phyloP scores from a whole-genome alignment of 2,797 vertebrate genomes.

The Spondyliosoma cantharus region DNA sequence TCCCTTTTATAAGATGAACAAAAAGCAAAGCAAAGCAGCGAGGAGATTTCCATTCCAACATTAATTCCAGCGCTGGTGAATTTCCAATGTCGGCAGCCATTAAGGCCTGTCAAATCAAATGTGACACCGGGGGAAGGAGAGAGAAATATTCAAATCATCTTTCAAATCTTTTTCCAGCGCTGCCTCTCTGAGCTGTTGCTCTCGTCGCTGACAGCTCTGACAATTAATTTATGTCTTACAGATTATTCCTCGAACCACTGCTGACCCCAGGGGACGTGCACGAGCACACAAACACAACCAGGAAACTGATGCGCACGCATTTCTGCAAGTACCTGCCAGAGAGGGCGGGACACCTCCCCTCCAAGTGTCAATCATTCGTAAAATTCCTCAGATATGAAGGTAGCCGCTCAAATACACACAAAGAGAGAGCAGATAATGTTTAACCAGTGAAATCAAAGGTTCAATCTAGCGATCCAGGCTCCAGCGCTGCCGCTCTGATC shows the following conservation, averaged over 20 bases:
- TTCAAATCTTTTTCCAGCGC: conserved; percentile 74
- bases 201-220: conserved; percentile 75
- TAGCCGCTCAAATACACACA: background rate
- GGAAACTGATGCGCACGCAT: background rate
- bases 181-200: conserved; percentile 56
- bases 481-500: too few relatives aligned
- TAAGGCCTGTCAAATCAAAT: conserved; percentile 84
- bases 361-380: conserved; percentile 11
- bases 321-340: background rate
- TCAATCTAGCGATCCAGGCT: background rate
- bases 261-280: conserved; percentile 54
- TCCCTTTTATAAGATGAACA: conserved; percentile 66
- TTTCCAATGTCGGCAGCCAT: conserved; percentile 78
- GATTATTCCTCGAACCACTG: conserved; percentile 78
- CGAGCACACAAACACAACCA: background rate
- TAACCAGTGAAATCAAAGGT: background rate
- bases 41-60: conserved; percentile 78
- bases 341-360: background rate
- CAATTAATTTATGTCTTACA: conserved; percentile 84
- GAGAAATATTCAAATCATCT: conserved; percentile 84
- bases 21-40: conserved; percentile 34
- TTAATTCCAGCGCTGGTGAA: conserved; percentile 77
- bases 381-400: background rate
- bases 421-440: background rate
- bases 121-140: conserved; percentile 71